Percentiles rank a stretch among this genome's conserved stretches.
Evolutionary conservation across 2,113 vertebrate genomes (phyloP).

Genomic region (Dermatemys mawii): DNA sequence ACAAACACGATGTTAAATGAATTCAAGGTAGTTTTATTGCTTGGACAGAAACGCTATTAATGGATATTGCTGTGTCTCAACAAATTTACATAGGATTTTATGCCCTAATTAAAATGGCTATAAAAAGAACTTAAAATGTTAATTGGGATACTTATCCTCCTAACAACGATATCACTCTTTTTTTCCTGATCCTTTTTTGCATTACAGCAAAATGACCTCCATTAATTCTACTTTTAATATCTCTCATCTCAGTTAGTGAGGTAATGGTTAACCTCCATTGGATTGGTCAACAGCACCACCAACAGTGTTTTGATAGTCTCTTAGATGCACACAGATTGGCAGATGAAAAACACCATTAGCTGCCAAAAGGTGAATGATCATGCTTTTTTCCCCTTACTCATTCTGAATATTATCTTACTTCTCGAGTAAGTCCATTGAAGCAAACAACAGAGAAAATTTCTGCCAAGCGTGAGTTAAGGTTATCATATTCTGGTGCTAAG

Average conservation of each 20-base stretch:
- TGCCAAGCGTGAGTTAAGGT: slow-evolving; percentile 45
- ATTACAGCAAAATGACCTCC: background rate
- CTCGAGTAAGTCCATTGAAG: background rate
- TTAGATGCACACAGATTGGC: slow-evolving; percentile 6
- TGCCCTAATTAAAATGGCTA: slow-evolving; percentile 35
- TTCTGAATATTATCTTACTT: slow-evolving; percentile 18
- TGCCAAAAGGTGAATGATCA: slow-evolving; percentile 10
- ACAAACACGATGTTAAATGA: slow-evolving; percentile 20
- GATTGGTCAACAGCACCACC: background rate
- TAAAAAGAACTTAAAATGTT: slow-evolving; percentile 18
- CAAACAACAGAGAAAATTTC: slow-evolving; percentile 43
- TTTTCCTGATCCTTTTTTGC: background rate
- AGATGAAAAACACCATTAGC: slow-evolving; percentile 40
- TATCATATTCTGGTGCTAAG: slow-evolving; percentile 50
- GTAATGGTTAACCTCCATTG: slow-evolving; percentile 3
- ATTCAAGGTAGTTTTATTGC: slow-evolving; percentile 20
- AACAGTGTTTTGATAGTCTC: slow-evolving; percentile 5
- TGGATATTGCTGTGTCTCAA: slow-evolving; percentile 16
- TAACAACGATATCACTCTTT: slow-evolving; percentile 25
- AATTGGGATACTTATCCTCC: background rate
- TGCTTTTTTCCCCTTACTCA: slow-evolving; percentile 38
- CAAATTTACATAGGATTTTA: slow-evolving; percentile 36
- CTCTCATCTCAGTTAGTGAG: slow-evolving; percentile 3
- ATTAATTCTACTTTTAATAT: background rate
- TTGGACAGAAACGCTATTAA: slow-evolving; percentile 25